Evolutionary conservation across 2,113 vertebrate genomes (phyloP).

Genomic region (Erpornis zantholeuca): DNA sequence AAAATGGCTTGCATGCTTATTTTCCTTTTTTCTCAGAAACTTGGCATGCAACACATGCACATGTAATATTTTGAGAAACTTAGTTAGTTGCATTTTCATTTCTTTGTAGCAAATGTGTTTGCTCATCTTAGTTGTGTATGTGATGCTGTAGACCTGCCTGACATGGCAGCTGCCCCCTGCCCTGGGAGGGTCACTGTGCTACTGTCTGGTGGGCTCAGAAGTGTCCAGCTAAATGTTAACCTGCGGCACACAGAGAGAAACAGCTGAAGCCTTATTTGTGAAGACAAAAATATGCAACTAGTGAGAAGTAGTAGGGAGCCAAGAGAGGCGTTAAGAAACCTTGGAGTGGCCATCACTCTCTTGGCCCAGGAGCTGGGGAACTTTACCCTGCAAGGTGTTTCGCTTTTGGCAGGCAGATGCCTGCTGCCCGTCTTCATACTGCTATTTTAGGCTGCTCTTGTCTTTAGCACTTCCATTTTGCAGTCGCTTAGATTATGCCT

Average conservation of each 20-base stretch:
- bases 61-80: background rate
- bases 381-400: background rate
- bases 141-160: rapidly evolving
- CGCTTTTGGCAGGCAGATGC: constrained; percentile 2
- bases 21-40: background rate
- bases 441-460: constrained; percentile 50
- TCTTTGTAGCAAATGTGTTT: background rate
- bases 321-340: background rate
- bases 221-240: background rate
- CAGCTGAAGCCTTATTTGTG: background rate
- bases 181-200: background rate
- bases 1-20: constrained; percentile 9
- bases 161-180: background rate
- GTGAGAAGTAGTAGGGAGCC: background rate
- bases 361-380: background rate
- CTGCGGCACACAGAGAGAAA: background rate
- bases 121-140: background rate
- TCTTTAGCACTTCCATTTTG: constrained; percentile 17
- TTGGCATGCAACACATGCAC: background rate
- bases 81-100: background rate
- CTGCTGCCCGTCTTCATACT: constrained; percentile 12
- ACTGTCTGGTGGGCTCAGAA: background rate
- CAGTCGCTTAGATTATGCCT: background rate
- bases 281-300: background rate
- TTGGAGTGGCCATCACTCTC: background rate